phyloP scores from a whole-genome alignment of 2,888 invertebrate species.

The Tridacna crocea region DNA sequence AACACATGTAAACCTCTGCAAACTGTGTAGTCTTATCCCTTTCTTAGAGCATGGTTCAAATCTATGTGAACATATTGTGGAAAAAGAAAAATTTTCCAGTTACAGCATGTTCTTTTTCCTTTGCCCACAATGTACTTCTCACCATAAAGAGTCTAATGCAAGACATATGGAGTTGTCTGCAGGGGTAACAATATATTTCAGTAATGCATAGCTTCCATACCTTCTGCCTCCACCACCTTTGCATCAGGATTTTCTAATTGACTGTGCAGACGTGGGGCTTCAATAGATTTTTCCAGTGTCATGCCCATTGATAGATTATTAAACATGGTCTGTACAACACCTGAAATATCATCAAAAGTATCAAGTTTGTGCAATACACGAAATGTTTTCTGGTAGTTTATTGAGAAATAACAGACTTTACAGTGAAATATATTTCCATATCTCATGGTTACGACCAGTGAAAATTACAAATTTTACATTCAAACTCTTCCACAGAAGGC shows the following conservation, averaged over 20 bases:
- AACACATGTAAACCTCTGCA: too few relatives aligned
- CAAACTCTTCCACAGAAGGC: too few relatives aligned
- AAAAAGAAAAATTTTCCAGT: background rate
- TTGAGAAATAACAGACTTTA: too few relatives aligned
- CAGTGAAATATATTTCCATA: too few relatives aligned
- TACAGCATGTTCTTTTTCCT: too few relatives aligned
- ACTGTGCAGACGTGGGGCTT: conserved; percentile 71
- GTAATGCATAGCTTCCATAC: conserved; percentile 52
- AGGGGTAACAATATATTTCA: background rate
- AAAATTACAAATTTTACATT: too few relatives aligned
- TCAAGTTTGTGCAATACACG: too few relatives aligned
- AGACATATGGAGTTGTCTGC: background rate
- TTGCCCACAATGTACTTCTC: background rate
- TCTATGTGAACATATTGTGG: background rate
- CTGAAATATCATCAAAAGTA: conserved; percentile 50
- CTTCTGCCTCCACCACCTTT: conserved; percentile 71
- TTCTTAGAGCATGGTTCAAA: too few relatives aligned
- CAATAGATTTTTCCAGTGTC: conserved; percentile 66
- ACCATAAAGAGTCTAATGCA: background rate
- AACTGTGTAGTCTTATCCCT: too few relatives aligned
- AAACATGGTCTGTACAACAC: conserved; percentile 72
- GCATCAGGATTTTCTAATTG: conserved; percentile 65
- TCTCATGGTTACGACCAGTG: too few relatives aligned
- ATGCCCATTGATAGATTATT: conserved; percentile 73
- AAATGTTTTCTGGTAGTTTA: too few relatives aligned